phyloP scores from a whole-genome alignment of 2,797 vertebrate genomes.

The Neostethus bicornis region DNA sequence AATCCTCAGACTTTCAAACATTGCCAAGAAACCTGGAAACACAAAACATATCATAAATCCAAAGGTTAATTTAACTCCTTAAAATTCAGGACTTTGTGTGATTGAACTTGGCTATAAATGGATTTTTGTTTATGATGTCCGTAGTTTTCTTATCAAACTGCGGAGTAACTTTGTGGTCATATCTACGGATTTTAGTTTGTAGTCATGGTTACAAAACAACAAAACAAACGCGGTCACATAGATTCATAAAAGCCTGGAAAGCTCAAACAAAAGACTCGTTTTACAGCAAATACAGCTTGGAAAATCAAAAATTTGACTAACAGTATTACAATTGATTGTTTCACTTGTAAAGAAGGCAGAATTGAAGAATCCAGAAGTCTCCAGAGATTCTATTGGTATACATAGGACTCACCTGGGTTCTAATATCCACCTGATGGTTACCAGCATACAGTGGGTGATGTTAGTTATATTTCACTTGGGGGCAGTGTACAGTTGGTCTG shows the following conservation, averaged over 20 bases:
- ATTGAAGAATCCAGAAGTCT: too few relatives aligned
- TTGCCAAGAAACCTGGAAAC: conserved; percentile 38
- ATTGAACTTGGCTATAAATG: conserved; percentile 45
- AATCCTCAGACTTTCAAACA: conserved; percentile 17
- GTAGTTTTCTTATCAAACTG: not conserved
- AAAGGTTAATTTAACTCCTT: conserved; percentile 38
- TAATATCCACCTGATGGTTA: conserved; percentile 27
- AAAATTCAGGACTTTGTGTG: conserved; percentile 38
- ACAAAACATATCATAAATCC: conserved; percentile 3
- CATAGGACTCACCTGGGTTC: conserved; percentile 25
- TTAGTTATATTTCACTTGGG: conserved; percentile 59
- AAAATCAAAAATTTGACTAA: too few relatives aligned
- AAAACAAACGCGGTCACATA: not conserved
- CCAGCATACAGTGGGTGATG: conserved; percentile 57
- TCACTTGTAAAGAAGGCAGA: too few relatives aligned
- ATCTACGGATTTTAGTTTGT: not conserved
- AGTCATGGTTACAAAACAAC: not conserved
- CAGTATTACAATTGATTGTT: too few relatives aligned
- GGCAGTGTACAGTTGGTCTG: conserved; percentile 68
- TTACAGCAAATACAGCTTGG: too few relatives aligned
- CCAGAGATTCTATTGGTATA: not conserved
- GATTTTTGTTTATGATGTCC: not conserved
- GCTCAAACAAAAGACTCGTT: too few relatives aligned
- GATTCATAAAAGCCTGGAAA: too few relatives aligned
- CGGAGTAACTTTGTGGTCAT: too few relatives aligned